Evolutionary conservation across 2,888 invertebrate species (phyloP).

Genomic region (Copidosoma aretas): DNA sequence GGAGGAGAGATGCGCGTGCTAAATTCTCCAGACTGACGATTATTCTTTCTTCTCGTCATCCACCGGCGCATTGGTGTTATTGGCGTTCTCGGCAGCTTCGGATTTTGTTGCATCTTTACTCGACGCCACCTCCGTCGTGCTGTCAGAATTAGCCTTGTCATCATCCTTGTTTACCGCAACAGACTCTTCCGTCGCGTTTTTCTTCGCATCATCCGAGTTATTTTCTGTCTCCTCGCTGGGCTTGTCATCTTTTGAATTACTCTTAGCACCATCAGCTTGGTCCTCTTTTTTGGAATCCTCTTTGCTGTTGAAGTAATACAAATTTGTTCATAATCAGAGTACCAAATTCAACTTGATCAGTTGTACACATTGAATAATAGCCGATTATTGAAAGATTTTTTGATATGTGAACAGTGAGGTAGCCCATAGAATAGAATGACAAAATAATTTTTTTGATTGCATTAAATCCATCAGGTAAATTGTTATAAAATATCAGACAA

Average conservation of each 20-base stretch:
- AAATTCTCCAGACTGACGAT: constrained; percentile 13
- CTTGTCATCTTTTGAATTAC: constrained; percentile 55
- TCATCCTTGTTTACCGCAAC: constrained; percentile 54
- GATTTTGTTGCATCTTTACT: constrained; percentile 40
- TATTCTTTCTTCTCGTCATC: constrained; percentile 38
- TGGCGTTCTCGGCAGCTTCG: constrained; percentile 46
- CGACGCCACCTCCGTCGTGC: constrained; percentile 38
- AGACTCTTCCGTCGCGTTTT: constrained; percentile 52
- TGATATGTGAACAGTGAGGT: too few relatives aligned
- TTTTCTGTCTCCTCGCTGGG: constrained; percentile 54
- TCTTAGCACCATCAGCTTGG: constrained; percentile 46
- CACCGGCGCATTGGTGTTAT: constrained; percentile 45
- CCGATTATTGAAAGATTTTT: neutral
- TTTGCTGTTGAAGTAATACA: constrained; percentile 20
- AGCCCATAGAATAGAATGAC: too few relatives aligned
- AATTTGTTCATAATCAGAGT: too few relatives aligned
- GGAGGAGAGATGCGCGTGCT: constrained; percentile 44
- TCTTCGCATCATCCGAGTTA: constrained; percentile 53
- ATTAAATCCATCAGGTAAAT: too few relatives aligned
- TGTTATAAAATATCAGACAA: too few relatives aligned
- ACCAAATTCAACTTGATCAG: too few relatives aligned
- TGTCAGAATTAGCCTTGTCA: constrained; percentile 35
- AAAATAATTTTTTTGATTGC: too few relatives aligned
- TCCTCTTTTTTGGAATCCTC: constrained; percentile 39
- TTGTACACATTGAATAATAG: too few relatives aligned